Percentiles rank a stretch among this genome's conserved stretches.
Conservation (phyloP, 2,888 invertebrate genomes). For the Physocephala rufipes region DNA sequence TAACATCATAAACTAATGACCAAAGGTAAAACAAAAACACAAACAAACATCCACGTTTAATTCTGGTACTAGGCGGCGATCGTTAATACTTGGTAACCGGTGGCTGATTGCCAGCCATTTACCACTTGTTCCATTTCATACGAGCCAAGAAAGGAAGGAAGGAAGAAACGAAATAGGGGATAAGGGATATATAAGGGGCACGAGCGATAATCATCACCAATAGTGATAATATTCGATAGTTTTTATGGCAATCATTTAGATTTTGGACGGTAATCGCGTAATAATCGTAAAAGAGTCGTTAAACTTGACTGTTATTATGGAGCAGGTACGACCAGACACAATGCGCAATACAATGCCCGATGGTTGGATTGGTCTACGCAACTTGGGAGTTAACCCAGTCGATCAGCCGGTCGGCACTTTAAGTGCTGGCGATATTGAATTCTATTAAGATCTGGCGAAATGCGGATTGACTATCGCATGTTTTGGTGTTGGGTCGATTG, state of each 20-base stretch:
- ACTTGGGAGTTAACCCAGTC: neutral
- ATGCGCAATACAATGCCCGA: neutral
- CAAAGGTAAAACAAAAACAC: constrained; percentile 6
- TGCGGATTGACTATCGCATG: neutral
- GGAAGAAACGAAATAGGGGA: constrained; percentile 45
- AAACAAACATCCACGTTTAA: neutral
- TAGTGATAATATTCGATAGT: constrained; percentile 44
- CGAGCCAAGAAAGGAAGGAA: constrained; percentile 26
- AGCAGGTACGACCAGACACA: constrained; percentile 28
- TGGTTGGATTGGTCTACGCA: neutral
- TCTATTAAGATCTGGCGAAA: neutral
- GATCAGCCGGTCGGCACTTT: neutral
- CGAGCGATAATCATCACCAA: no score
- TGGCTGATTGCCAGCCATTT: no score
- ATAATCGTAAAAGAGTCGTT: constrained; percentile 53
- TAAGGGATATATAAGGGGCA: no score
- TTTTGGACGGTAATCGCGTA: constrained; percentile 53
- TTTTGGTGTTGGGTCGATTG: neutral
- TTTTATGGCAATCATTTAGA: constrained; percentile 52
- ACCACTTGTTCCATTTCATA: no score
- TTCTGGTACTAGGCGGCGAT: no score
- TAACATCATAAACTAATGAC: constrained; percentile 4
- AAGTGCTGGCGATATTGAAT: neutral
- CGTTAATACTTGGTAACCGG: no score
- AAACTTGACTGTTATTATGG: constrained; percentile 51